phyloP scores from a whole-genome alignment of 2,113 vertebrate species.

The Stictonetta naevosa region DNA sequence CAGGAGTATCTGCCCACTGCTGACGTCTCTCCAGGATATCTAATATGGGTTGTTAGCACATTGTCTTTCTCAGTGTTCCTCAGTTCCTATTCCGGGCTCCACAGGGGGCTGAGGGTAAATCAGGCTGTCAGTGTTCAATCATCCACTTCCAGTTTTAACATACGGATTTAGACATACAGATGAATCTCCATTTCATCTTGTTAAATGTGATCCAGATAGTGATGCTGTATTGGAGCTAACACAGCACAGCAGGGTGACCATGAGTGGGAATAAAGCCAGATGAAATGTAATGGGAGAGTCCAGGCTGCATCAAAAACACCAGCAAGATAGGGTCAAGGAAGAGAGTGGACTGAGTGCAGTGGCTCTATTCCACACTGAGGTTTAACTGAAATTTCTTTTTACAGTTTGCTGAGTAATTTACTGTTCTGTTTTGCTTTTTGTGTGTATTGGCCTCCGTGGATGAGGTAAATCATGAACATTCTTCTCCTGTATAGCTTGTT shows the following conservation, averaged over 20 bases:
- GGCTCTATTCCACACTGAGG: neutral
- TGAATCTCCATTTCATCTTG: neutral
- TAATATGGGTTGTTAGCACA: neutral
- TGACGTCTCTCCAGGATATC: neutral
- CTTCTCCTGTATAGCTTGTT: neutral
- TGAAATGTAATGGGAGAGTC: neutral
- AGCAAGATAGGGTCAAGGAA: neutral
- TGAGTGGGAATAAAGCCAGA: neutral
- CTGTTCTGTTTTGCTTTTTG: conserved; percentile 34
- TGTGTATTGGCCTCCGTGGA: neutral
- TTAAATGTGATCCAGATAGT: conserved; percentile 14
- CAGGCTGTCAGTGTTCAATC: neutral
- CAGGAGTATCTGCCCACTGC: neutral
- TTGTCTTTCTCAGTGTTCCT: neutral
- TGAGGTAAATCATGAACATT: conserved; percentile 20
- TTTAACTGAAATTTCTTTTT: neutral
- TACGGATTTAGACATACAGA: neutral
- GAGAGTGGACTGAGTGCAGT: neutral
- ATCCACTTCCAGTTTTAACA: neutral
- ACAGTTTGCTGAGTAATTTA: conserved; percentile 19
- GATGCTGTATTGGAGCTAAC: neutral
- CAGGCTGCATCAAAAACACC: neutral
- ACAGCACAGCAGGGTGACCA: neutral
- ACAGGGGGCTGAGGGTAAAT: conserved; percentile 24
- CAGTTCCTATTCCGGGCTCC: neutral